Percentiles rank a stretch among this genome's conserved stretches.
phyloP scores from a whole-genome alignment of 2,113 vertebrate genomes.

The Oophaga pumilio region DNA sequence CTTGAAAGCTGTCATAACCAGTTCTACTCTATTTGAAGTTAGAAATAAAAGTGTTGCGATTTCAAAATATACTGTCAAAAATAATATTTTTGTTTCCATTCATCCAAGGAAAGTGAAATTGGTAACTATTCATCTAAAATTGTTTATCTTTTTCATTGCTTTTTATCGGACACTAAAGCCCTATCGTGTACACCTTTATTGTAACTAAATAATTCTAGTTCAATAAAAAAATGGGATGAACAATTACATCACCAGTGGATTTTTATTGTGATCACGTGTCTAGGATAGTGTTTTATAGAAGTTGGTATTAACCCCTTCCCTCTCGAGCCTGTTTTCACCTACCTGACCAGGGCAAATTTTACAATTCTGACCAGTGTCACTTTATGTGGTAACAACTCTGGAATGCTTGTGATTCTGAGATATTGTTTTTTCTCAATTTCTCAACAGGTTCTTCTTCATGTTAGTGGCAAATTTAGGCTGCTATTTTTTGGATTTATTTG shows the following conservation, averaged over 20 bases:
- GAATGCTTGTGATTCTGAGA: no score
- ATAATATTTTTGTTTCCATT: not conserved
- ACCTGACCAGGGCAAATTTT: no score
- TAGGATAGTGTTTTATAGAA: not conserved
- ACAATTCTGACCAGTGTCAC: no score
- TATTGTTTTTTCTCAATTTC: no score
- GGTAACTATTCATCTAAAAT: not conserved
- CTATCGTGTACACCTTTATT: not conserved
- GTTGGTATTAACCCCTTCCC: no score
- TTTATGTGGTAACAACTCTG: no score
- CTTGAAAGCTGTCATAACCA: conserved; percentile 9
- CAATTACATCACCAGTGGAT: not conserved
- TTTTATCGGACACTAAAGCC: not conserved
- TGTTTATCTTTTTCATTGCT: not conserved
- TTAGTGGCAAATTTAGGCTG: no score
- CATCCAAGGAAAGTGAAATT: not conserved
- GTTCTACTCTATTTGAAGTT: not conserved
- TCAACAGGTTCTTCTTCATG: no score
- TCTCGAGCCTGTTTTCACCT: no score
- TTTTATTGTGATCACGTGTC: not conserved
- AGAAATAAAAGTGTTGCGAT: conserved; percentile 5
- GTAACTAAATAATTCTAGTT: not conserved
- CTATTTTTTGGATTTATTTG: no score
- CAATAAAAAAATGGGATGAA: not conserved
- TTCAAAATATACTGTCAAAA: not conserved